Base-by-base conservation (phyloP, 1,140 invertebrate species). In the Galendromus occidentalis region DNA sequence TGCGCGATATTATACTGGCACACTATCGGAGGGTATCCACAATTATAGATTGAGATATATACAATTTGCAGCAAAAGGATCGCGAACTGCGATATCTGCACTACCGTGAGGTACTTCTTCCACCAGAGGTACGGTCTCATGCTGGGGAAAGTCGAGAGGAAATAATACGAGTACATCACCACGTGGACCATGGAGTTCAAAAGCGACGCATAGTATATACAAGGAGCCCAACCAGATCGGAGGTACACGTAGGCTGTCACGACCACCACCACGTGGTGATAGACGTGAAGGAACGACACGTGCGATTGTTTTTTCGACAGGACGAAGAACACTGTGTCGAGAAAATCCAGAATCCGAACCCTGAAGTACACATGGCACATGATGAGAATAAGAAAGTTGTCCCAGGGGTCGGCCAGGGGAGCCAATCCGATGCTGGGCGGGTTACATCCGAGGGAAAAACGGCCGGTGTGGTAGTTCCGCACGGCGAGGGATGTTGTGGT, bases 141-240 rank as follows among this genome's bases (percentile, higher is more conserved):
- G 0, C 87, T 86, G n/a, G 88, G 89, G 66, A 91, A 79, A 0
- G 88, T 85, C 1, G 88, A 82, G 12, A 93, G 75, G 0, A 85
- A 85, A 74, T 94, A 95, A 75, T 95, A 95, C 2, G 83, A 81
- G 73, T 95, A 94, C 89, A 95, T 93, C 20, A 94, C 75, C 0
- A 93, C 85, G 74, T 93, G 90, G 42, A 94, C 87, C 55, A 83
- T 84, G 66, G 87, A 88, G 77, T 95, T 94, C 14, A 91, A 83
- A 82, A 90, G 85, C 0, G 86, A 47, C 45, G 28, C 25, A 17
- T 47, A 47, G 45, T 22, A 47, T 4, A 47, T 22, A 17, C 18
- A 22, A 17, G 18, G 45, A 20, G 18, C 45, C 45, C 45, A 47
- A 5, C 45, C 45, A 5, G 45, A 47, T 17, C 45, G 45, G 4